These are phyloP conservation scores for Apostichopus californicus DNA, from an alignment of 35 echinoderm and acorn worm species.

Conservation along the genomic window DNA sequence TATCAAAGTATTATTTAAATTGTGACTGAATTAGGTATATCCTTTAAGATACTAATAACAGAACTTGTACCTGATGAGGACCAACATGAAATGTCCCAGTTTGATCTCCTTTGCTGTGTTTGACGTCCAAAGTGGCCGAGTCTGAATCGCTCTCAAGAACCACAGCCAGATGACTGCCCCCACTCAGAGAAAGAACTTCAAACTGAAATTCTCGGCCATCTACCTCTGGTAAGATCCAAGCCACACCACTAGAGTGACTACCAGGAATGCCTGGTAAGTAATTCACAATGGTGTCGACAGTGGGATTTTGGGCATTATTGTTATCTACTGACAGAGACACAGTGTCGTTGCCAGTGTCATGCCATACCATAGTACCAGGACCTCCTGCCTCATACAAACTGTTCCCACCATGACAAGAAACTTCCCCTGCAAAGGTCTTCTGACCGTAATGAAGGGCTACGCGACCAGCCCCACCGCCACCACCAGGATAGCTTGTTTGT, in stretches of 20 bases:
- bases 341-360: slow-evolving; percentile 30
- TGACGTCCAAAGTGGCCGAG: slow-evolving; percentile 52
- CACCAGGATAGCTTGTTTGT: slow-evolving; percentile 16
- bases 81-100: slow-evolving; percentile 78
- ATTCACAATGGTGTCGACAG: not conserved
- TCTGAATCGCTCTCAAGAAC: slow-evolving; percentile 33
- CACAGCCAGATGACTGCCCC: slow-evolving; percentile 71
- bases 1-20: no score
- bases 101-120: slow-evolving; percentile 67
- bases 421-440: slow-evolving; percentile 62
- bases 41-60: not conserved
- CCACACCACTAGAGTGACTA: slow-evolving; percentile 63
- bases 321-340: slow-evolving; percentile 64
- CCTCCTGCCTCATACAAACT: slow-evolving; percentile 75
- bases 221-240: slow-evolving; percentile 64
- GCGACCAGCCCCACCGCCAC: slow-evolving; percentile 78
- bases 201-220: slow-evolving; percentile 58
- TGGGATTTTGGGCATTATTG: slow-evolving; percentile 34
- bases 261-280: not conserved
- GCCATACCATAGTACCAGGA: slow-evolving; percentile 71
- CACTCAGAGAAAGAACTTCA: slow-evolving; percentile 55
- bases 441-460: slow-evolving; percentile 62
- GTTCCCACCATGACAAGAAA: slow-evolving; percentile 50
- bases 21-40: no score
- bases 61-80: slow-evolving; percentile 69